A percentile compares a stretch with the other conserved stretches of the same genome.
Conservation (phyloP, 2,888 invertebrate species). For the Epinotia ramella region DNA sequence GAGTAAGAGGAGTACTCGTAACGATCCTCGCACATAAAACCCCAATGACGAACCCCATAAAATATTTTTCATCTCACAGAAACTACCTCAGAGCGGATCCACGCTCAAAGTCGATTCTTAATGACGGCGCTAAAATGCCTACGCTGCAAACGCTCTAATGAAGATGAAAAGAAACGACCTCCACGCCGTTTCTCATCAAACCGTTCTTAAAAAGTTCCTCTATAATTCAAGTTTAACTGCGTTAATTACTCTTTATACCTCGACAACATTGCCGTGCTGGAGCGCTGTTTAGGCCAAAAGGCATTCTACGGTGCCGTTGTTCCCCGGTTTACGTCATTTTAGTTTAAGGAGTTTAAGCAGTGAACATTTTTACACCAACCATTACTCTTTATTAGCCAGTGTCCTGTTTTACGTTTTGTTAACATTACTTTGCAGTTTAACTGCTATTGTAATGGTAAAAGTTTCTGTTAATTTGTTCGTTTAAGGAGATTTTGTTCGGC, state of each 20-base stretch:
- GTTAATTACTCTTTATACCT: conserved; percentile 34
- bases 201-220: conserved; percentile 23
- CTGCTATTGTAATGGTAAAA: conserved; percentile 35
- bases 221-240: conserved; percentile 26
- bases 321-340: conserved; percentile 5
- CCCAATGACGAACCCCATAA: too few species aligned
- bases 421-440: conserved; percentile 37
- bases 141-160: conserved; percentile 15
- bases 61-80: background rate
- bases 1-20: too few species aligned
- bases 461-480: conserved; percentile 25
- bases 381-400: conserved; percentile 41
- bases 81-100: background rate
- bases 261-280: conserved; percentile 22
- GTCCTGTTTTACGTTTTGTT: conserved; percentile 39
- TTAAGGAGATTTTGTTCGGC: conserved; percentile 11
- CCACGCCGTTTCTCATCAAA: conserved; percentile 13
- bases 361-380: conserved; percentile 38
- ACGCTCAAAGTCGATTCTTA: background rate
- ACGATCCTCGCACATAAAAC: too few species aligned
- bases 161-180: conserved; percentile 8
- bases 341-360: background rate
- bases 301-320: background rate
- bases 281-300: background rate
- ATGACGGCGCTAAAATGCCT: conserved; percentile 18